Evolutionary conservation across 2,113 vertebrate species (phyloP), one percentile per base, ranked within the genome.

Genomic region (Stigmatopora nigra): DNA sequence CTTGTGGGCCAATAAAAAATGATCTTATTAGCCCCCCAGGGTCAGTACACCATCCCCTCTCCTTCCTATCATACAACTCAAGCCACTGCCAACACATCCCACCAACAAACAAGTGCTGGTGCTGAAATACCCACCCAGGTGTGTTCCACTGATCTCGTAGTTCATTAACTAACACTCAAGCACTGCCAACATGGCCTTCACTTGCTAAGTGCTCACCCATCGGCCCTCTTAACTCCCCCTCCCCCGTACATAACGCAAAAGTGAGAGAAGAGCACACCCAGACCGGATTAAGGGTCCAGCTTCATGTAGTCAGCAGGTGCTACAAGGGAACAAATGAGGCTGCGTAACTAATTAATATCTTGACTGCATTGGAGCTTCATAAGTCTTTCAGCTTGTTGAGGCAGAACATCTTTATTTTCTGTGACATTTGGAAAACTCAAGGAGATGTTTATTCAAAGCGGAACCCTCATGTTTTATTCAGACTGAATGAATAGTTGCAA

Each of bases 131-230:
- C 77, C 71, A 76, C 74, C 52, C 49, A 57, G 41, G 9, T 64
- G 72, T 78, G 81, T 69, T 74, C 72, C 63, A 15, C 36, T 63
- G 75, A 76, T 82, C 82, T 74, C 77, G 60, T 71, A 81, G 77
- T 86, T 85, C 82, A 86, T 88, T 88, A 86, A 86, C 87, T 82
- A 86, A 78, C 87, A 82, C 84, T 88, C 80, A 72, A 72, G 72
- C 78, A 68, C 66, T 62, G 77, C 75, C 78, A 78, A 72, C 64
- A 65, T 67, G 81, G 80, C 81, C 78, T 78, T 76, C 78, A 47
- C 70, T 76, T 16, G 72, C 81, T 86, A 83, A 88, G 81, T 83
- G 82, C 79, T 85, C 78, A 67, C 78, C 71, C 76, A 77, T 75
- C 64, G 63, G 51, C 68, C 71, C 80, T 82, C 80, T 82, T 84